Conservation (phyloP, 2,113 vertebrate genomes). For the Telmatochromis sp. region DNA sequence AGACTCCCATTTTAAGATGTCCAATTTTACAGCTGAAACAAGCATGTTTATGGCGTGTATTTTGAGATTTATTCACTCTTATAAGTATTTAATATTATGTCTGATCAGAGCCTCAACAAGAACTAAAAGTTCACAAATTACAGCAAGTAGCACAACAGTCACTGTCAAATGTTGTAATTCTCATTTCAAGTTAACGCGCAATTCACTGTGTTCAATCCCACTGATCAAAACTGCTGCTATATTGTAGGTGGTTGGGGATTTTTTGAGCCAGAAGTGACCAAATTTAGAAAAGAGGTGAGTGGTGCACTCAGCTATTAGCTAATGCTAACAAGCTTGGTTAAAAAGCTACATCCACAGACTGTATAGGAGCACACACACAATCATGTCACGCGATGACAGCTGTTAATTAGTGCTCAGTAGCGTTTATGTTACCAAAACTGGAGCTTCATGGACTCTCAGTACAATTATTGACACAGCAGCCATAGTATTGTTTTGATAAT, state of each 20-base stretch:
- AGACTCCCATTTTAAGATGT: background rate
- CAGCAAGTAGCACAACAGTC: background rate
- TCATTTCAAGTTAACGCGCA: background rate
- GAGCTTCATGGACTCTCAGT: background rate
- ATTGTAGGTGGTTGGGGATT: background rate
- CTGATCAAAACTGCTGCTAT: background rate
- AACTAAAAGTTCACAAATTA: background rate
- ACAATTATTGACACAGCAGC: background rate
- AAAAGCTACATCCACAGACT: background rate
- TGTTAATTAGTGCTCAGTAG: background rate
- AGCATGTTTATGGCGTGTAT: background rate
- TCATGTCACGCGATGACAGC: background rate
- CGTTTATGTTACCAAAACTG: background rate
- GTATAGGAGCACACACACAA: accelerated
- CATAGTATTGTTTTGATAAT: background rate
- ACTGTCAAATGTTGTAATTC: background rate
- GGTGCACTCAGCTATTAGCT: background rate
- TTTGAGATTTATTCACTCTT: background rate
- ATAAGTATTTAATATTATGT: background rate
- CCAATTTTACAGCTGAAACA: background rate
- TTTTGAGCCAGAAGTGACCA: background rate
- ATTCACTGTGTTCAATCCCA: background rate
- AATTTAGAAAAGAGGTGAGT: background rate
- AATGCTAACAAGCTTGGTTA: background rate
- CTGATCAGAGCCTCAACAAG: background rate